Percentiles rank a stretch among this genome's conserved stretches.
phyloP scores from a whole-genome alignment of 2,113 vertebrate genomes.

The Scomber scombrus region DNA sequence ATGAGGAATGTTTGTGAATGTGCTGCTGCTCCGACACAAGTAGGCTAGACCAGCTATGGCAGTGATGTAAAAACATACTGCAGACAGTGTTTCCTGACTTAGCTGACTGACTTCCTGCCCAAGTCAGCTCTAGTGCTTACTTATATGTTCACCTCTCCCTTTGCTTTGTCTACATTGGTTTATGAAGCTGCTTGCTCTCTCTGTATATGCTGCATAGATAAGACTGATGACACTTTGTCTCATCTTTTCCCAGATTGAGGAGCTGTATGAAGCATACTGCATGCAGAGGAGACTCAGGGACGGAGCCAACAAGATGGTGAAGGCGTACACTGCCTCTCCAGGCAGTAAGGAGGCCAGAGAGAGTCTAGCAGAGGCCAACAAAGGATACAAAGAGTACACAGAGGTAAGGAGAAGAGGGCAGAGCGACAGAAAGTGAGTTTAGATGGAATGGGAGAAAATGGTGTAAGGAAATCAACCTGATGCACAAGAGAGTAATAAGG shows the following conservation, averaged over 20 bases:
- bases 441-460: not conserved
- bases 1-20: no score
- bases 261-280: slow-evolving; percentile 96
- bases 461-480: not conserved
- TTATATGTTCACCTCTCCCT: not conserved
- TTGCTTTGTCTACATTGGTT: no score
- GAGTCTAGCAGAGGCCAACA: slow-evolving; percentile 93
- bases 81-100: no score
- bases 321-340: slow-evolving; percentile 90
- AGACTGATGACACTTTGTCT: not conserved
- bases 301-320: slow-evolving; percentile 97
- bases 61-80: no score
- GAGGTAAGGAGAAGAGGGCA: slow-evolving; percentile 86
- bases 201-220: no score
- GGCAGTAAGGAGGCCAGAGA: slow-evolving; percentile 93
- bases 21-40: no score
- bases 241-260: slow-evolving; percentile 88
- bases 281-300: slow-evolving; percentile 94
- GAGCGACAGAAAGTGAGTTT: not conserved
- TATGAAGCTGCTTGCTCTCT: not conserved
- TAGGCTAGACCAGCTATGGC: no score
- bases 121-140: not conserved
- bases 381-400: slow-evolving; percentile 95
- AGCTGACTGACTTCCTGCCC: no score
- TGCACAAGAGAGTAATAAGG: not conserved